These are phyloP conservation scores for Rhingia campestris DNA, from an alignment of 2,888 invertebrate genomes.

Conservation along the genomic window DNA sequence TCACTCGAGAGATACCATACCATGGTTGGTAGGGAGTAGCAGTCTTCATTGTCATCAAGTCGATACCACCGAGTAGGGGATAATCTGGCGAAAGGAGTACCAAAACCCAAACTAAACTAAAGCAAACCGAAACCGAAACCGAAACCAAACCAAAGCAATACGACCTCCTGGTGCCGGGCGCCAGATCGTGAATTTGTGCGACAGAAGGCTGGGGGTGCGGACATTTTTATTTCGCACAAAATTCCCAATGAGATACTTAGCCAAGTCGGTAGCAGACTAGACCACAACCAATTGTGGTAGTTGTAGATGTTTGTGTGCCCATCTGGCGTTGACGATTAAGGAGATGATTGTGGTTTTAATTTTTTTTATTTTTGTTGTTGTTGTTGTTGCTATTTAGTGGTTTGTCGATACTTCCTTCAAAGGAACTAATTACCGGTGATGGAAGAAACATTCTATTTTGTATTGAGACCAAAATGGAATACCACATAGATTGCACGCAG, in stretches of 20 bases:
- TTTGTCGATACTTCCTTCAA: constrained; percentile 16
- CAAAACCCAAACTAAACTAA: constrained; percentile 17
- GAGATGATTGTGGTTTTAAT: constrained; percentile 51
- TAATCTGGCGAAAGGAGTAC: constrained; percentile 27
- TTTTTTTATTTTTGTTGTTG: constrained; percentile 1
- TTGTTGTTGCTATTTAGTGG: constrained; percentile 2
- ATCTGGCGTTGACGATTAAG: constrained; percentile 51
- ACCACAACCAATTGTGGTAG: constrained; percentile 11
- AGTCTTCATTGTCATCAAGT: constrained; percentile 6
- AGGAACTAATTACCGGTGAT: constrained; percentile 17
- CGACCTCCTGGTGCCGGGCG: constrained; percentile 37
- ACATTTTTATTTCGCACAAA: constrained; percentile 25
- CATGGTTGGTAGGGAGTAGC: neutral
- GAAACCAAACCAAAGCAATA: constrained; percentile 18
- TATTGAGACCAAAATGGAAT: constrained; percentile 35
- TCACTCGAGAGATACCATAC: constrained; percentile 44
- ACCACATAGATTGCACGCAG: constrained; percentile 48
- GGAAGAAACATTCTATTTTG: constrained; percentile 37
- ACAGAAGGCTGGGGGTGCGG: neutral
- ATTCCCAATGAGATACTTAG: constrained; percentile 34
- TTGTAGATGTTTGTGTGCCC: constrained; percentile 4
- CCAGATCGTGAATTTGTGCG: constrained; percentile 23
- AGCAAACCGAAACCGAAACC: constrained; percentile 4
- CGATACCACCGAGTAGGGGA: neutral
- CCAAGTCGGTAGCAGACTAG: constrained; percentile 7